Percentiles rank a stretch among this genome's conserved stretches.
Conservation (phyloP, 2,888 invertebrate genomes). For the Xestia rhomboidea region DNA sequence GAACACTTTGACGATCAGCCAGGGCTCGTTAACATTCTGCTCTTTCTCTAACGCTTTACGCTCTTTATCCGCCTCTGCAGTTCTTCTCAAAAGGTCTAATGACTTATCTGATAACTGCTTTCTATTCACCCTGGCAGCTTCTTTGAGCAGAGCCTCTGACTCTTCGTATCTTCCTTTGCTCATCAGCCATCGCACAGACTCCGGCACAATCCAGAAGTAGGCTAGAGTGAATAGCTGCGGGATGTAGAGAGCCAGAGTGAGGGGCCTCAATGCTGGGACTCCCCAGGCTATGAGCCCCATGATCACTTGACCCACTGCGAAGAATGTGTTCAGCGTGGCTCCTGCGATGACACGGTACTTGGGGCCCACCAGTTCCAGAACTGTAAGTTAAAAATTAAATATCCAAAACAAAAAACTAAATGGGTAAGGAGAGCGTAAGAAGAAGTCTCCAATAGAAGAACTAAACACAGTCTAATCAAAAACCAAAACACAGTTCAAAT, state of each 20-base stretch:
- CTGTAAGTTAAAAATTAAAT: slow-evolving; percentile 78
- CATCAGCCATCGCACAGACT: slow-evolving; percentile 94
- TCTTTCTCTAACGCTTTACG: slow-evolving; percentile 64
- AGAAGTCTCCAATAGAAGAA: not conserved
- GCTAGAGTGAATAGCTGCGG: slow-evolving; percentile 92
- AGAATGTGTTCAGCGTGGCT: slow-evolving; percentile 92
- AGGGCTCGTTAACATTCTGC: slow-evolving; percentile 73
- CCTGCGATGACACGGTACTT: slow-evolving; percentile 93
- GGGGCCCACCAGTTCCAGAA: slow-evolving; percentile 94
- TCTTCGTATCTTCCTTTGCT: slow-evolving; percentile 92
- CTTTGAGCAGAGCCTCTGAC: slow-evolving; percentile 91
- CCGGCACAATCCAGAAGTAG: slow-evolving; percentile 93
- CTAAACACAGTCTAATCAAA: not conserved
- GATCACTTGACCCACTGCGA: slow-evolving; percentile 93
- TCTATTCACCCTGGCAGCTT: slow-evolving; percentile 91
- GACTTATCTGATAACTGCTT: slow-evolving; percentile 80
- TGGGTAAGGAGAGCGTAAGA: not conserved
- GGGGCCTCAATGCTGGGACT: slow-evolving; percentile 92
- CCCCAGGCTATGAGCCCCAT: slow-evolving; percentile 93
- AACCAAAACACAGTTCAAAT: not conserved
- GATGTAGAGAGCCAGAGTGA: slow-evolving; percentile 92
- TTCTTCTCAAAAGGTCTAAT: slow-evolving; percentile 73
- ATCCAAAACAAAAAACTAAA: not conserved
- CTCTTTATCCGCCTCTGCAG: slow-evolving; percentile 74
- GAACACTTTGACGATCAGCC: slow-evolving; percentile 80